Conservation (phyloP, 2,797 vertebrate species). For the Coluber constrictor region DNA sequence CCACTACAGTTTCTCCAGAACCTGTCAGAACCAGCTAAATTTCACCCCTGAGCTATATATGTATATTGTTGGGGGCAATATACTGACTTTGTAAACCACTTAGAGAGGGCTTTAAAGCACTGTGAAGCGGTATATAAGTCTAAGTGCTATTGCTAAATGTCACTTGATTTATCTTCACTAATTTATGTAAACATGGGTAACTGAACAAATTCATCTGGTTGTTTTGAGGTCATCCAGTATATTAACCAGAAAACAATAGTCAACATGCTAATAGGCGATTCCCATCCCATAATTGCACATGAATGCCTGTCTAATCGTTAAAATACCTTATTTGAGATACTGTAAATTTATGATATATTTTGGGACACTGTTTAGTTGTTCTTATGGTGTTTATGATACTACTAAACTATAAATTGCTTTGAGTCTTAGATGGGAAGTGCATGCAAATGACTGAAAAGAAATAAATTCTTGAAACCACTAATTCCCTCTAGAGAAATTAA, state of each 20-base stretch:
- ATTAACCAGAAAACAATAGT: neutral
- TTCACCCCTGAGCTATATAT: too few relatives aligned
- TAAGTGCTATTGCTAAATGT: neutral
- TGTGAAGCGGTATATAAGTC: too few relatives aligned
- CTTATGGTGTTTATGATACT: neutral
- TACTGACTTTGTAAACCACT: too few relatives aligned
- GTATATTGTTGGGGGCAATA: too few relatives aligned
- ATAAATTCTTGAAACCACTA: neutral
- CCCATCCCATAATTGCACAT: neutral
- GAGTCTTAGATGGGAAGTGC: neutral
- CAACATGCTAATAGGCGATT: neutral
- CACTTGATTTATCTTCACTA: neutral
- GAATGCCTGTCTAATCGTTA: neutral
- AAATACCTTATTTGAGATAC: neutral
- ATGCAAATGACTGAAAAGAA: neutral
- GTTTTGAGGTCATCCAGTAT: neutral
- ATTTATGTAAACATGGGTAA: neutral
- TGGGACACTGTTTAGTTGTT: neutral
- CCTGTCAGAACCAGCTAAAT: too few relatives aligned
- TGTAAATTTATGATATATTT: neutral
- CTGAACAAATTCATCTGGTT: neutral
- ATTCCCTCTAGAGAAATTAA: neutral
- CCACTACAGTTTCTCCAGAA: too few relatives aligned
- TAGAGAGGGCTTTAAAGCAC: too few relatives aligned
- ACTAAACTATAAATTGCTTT: neutral